These are phyloP conservation scores for Macaria notata DNA, from an alignment of 2,888 invertebrate species.

Conservation along the genomic window DNA sequence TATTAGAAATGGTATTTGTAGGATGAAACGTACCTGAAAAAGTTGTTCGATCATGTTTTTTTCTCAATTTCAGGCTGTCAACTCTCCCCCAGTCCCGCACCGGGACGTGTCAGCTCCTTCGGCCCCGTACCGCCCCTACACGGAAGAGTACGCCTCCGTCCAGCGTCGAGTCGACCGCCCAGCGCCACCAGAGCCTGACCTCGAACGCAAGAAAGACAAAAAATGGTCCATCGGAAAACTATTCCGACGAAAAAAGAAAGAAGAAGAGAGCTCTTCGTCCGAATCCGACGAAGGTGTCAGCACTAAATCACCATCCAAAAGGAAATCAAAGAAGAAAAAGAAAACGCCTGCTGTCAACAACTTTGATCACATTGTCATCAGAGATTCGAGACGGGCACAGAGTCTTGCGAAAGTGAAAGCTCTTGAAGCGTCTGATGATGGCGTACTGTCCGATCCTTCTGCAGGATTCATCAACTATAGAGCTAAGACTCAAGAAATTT, in stretches of 20 bases:
- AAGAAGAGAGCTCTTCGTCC: conserved; percentile 82
- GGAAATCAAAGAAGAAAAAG: conserved; percentile 79
- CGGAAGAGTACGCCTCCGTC: conserved; percentile 67
- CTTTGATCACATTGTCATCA: conserved; percentile 86
- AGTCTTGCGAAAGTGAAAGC: conserved; percentile 68
- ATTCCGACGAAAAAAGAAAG: conserved; percentile 88
- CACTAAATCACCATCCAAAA: conserved; percentile 67
- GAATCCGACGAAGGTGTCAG: conserved; percentile 75
- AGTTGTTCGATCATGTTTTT: conserved; percentile 11
- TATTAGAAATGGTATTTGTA: no score
- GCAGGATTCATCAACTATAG: conserved; percentile 74
- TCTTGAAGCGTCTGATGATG: conserved; percentile 72
- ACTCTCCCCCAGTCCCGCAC: conserved; percentile 74
- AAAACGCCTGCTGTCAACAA: conserved; percentile 77
- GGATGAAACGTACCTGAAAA: no score
- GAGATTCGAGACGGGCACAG: conserved; percentile 76
- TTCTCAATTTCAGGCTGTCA: conserved; percentile 75
- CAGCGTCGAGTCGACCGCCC: conserved; percentile 64
- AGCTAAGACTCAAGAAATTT: conserved; percentile 61
- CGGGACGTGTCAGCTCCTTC: conserved; percentile 61
- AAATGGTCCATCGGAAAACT: conserved; percentile 93
- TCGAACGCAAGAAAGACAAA: conserved; percentile 83
- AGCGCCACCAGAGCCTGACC: conserved; percentile 55
- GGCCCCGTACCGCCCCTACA: conserved; percentile 63
- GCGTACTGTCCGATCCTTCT: conserved; percentile 83